Conservation (phyloP, 2,797 vertebrate species). For the Enteromius anoplus region DNA sequence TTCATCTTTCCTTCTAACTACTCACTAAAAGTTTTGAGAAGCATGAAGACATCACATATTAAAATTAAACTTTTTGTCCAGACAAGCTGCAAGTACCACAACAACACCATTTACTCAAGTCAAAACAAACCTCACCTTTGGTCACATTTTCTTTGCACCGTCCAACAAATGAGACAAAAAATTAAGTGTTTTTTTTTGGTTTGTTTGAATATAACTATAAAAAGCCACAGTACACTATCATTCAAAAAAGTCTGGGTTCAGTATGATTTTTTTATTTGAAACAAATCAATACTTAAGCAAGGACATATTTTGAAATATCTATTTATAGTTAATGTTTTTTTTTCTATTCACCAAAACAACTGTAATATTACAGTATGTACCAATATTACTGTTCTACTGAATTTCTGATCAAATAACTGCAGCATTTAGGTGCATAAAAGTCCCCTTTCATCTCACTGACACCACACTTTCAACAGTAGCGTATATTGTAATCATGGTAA, state of each 20-base stretch:
- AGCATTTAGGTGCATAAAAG: neutral
- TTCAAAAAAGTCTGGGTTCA: neutral
- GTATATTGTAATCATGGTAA: neutral
- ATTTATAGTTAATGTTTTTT: neutral
- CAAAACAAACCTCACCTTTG: constrained; percentile 16
- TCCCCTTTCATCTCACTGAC: neutral
- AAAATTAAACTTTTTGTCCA: neutral
- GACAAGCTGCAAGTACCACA: neutral
- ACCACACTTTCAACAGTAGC: neutral
- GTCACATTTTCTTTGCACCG: neutral
- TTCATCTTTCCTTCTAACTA: neutral
- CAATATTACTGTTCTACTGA: neutral
- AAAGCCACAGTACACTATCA: neutral
- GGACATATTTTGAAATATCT: neutral
- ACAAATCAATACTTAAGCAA: neutral
- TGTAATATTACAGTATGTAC: no score
- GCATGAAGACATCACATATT: neutral
- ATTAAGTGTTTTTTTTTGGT: neutral
- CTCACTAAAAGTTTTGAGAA: neutral
- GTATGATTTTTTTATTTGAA: neutral
- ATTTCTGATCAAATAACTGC: neutral
- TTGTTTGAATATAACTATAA: neutral
- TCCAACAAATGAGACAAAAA: neutral
- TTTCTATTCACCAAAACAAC: neutral
- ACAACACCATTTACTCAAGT: neutral